phyloP scores from a whole-genome alignment of 2,888 invertebrate species.

The Cantharis rufa region DNA sequence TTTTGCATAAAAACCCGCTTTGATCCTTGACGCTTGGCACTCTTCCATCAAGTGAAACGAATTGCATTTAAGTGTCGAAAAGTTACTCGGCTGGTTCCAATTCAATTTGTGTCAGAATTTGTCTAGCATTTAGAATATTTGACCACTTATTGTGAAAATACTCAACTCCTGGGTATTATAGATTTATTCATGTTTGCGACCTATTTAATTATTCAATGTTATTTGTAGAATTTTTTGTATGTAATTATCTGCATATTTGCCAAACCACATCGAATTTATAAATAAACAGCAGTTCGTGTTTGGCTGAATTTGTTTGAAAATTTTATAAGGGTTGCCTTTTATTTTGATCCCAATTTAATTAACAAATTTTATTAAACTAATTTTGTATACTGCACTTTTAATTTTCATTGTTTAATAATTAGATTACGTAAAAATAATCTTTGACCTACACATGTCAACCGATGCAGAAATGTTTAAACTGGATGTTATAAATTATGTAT shows the following conservation, averaged over 20 bases:
- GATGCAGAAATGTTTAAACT: background rate
- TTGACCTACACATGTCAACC: background rate
- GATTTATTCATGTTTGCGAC: background rate
- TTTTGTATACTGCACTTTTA: too few relatives aligned
- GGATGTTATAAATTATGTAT: background rate
- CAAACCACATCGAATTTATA: background rate
- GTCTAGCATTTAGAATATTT: background rate
- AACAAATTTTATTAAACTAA: background rate
- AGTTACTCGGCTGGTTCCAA: background rate
- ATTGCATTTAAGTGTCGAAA: background rate
- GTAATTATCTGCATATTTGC: background rate
- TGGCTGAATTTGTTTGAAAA: background rate
- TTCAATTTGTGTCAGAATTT: background rate
- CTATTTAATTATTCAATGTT: background rate
- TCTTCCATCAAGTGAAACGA: background rate
- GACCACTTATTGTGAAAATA: background rate
- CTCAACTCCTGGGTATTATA: background rate
- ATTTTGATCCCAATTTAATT: background rate
- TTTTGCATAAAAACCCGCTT: background rate
- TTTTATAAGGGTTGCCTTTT: background rate
- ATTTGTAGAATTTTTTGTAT: background rate
- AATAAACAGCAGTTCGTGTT: background rate
- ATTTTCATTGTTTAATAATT: background rate
- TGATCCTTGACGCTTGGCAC: background rate
- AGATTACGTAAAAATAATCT: background rate